phyloP scores from a whole-genome alignment of 2,888 invertebrate species.

The Lomographa bimaculata region DNA sequence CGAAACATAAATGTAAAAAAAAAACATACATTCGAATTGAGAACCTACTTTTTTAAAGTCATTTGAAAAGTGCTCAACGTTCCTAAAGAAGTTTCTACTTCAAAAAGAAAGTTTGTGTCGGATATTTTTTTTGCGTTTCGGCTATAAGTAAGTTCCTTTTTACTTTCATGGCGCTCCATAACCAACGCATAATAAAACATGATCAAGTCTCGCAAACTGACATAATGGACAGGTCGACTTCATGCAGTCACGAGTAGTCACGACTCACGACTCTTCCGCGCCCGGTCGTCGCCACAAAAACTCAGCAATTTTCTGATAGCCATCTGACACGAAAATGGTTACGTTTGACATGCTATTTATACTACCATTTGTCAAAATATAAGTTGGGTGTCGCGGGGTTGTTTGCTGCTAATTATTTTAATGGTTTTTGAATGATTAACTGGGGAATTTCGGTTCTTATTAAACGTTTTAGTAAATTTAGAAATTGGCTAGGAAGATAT shows the following conservation, averaged over 20 bases:
- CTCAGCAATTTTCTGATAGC: conserved; percentile 78
- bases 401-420: conserved; percentile 32
- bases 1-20: too few species aligned
- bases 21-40: too few species aligned
- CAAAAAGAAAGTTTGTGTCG: too few species aligned
- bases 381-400: conserved; percentile 33
- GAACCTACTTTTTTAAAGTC: too few species aligned
- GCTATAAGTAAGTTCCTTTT: too few species aligned
- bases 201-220: conserved; percentile 18
- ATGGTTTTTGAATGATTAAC: conserved; percentile 7
- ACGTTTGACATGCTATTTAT: conserved; percentile 76
- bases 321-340: conserved; percentile 74
- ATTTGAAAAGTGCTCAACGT: too few species aligned
- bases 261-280: conserved; percentile 57
- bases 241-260: conserved; percentile 52
- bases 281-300: conserved; percentile 63
- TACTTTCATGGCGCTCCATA: too few species aligned
- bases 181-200: too few species aligned
- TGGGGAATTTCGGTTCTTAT: neutral
- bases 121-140: too few species aligned
- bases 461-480: neutral
- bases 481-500: too few species aligned
- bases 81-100: too few species aligned
- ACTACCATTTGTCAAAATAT: conserved; percentile 72
- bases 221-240: conserved; percentile 31